Conservation (phyloP, 2,797 vertebrate species). For the Crenuchus spilurus region DNA sequence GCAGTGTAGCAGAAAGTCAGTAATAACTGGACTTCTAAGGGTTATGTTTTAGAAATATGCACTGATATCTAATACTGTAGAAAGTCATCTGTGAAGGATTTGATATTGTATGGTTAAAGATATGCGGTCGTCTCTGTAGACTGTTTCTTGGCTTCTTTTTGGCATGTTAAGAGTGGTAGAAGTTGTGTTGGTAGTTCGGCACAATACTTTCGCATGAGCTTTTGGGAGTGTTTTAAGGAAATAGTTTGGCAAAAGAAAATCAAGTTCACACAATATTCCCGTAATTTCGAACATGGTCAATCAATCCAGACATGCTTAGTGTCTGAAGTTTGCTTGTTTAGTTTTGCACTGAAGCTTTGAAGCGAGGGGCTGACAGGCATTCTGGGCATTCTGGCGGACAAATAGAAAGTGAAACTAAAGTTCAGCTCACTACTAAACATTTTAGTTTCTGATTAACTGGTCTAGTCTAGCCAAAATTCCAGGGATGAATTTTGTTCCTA, state of each 20-base stretch:
- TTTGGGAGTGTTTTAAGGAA: not conserved
- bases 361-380: no score
- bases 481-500: no score
- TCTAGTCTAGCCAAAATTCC: no score
- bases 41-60: no score
- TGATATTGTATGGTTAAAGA: not conserved
- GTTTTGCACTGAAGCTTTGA: no score
- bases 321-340: not conserved
- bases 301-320: not conserved
- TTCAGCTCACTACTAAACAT: no score
- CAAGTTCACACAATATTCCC: not conserved
- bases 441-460: no score
- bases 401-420: no score
- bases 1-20: no score
- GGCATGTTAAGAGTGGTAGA: constrained; percentile 43
- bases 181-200: constrained; percentile 45
- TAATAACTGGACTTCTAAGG: no score
- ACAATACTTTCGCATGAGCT: constrained; percentile 41
- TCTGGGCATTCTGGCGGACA: no score
- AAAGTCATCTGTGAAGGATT: no score
- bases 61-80: not conserved
- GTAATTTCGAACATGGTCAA: not conserved
- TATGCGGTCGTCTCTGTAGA: not conserved
- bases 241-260: not conserved
- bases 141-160: constrained; percentile 19